Evolutionary conservation across 2,888 invertebrate genomes (phyloP).

Genomic region (Agelastica alni): DNA sequence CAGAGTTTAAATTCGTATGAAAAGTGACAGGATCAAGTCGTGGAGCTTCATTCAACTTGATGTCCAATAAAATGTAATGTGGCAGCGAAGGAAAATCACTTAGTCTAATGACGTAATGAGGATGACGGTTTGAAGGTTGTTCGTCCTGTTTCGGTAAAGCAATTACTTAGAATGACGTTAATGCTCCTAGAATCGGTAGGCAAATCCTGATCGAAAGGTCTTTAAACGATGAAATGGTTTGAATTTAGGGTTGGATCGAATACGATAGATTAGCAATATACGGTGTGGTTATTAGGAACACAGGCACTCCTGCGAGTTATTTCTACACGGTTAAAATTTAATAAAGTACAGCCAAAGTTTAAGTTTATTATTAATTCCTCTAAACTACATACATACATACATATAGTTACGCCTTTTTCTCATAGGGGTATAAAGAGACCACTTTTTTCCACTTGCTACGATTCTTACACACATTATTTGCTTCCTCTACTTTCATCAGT

Average conservation of each 20-base stretch:
- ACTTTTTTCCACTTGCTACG: too few species aligned
- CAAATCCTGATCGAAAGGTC: conserved; percentile 33
- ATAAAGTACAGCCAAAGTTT: too few species aligned
- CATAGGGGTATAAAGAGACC: too few species aligned
- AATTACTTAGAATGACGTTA: conserved; percentile 38
- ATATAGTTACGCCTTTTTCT: too few species aligned
- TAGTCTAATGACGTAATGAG: conserved; percentile 38
- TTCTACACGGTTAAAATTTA: not conserved
- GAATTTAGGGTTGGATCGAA: conserved; percentile 6
- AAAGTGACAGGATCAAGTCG: conserved; percentile 27
- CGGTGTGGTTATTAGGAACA: not conserved
- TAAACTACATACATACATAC: too few species aligned
- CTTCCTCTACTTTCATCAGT: too few species aligned
- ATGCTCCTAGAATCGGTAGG: conserved; percentile 46
- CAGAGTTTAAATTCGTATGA: conserved; percentile 16
- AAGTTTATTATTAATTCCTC: too few species aligned
- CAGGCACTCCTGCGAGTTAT: too few species aligned
- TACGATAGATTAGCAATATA: conserved; percentile 2
- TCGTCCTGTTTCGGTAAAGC: conserved; percentile 32
- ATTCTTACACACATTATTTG: too few species aligned
- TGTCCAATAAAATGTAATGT: conserved; percentile 41
- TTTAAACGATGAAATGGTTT: conserved; percentile 10
- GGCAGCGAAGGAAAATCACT: conserved; percentile 39
- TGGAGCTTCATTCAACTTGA: conserved; percentile 22
- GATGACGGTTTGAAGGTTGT: conserved; percentile 37